Percentiles rank a stretch among this genome's conserved stretches.
phyloP scores from a whole-genome alignment of 2,113 vertebrate species.

The Cromileptes altivelis region DNA sequence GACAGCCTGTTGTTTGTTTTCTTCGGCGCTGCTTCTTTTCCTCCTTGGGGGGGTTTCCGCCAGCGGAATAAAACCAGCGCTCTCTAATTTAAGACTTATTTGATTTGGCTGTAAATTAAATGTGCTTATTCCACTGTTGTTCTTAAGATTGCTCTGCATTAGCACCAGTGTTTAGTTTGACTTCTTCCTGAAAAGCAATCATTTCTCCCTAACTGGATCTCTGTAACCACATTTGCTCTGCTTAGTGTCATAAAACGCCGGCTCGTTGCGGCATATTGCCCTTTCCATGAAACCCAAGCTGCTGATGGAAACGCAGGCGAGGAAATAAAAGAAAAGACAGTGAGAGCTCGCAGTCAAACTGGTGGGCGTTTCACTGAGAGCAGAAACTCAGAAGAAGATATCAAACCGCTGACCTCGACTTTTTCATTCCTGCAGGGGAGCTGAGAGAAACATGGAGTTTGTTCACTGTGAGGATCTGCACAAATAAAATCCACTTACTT shows the following conservation, averaged over 20 bases:
- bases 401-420: slow-evolving; percentile 28
- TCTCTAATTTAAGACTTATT: slow-evolving; percentile 63
- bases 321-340: slow-evolving; percentile 15
- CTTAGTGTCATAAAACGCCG: slow-evolving; percentile 30
- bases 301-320: slow-evolving; percentile 3
- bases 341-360: background rate
- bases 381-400: slow-evolving; percentile 16
- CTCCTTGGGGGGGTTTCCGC: slow-evolving; percentile 1
- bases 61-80: slow-evolving; percentile 19
- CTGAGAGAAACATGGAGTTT: background rate
- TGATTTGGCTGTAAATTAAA: slow-evolving; percentile 65
- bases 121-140: slow-evolving; percentile 36
- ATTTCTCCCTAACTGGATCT: slow-evolving; percentile 54
- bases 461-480: background rate
- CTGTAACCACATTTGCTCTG: slow-evolving; percentile 54
- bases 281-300: slow-evolving; percentile 29
- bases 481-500: background rate
- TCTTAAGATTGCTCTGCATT: slow-evolving; percentile 43
- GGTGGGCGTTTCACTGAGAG: slow-evolving; percentile 19
- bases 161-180: slow-evolving; percentile 32
- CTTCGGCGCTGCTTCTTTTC: slow-evolving; percentile 9
- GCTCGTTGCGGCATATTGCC: slow-evolving; percentile 19
- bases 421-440: slow-evolving; percentile 7
- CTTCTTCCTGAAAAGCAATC: slow-evolving; percentile 53
- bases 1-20: slow-evolving; percentile 51